These are phyloP conservation scores for Drosophila kambysellisi DNA, from an alignment of 2,888 invertebrate species.

Conservation along the genomic window DNA sequence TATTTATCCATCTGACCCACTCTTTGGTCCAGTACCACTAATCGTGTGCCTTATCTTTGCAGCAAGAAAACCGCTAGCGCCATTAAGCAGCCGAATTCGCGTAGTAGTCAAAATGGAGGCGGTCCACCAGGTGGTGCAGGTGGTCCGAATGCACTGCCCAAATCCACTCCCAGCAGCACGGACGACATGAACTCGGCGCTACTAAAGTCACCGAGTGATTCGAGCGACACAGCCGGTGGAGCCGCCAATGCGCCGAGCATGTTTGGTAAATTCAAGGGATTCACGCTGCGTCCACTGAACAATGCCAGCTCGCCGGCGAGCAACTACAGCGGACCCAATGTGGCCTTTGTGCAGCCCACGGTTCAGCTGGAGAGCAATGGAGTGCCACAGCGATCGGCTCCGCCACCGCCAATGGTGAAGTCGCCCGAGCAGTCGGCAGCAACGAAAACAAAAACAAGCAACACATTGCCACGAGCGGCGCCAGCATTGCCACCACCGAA, in stretches of 20 bases:
- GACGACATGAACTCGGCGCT: slow-evolving; percentile 91
- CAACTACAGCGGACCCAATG: slow-evolving; percentile 85
- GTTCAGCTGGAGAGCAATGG: slow-evolving; percentile 75
- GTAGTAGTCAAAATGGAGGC: slow-evolving; percentile 59
- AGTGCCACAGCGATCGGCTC: slow-evolving; percentile 86
- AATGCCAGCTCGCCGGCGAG: slow-evolving; percentile 77
- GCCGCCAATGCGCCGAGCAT: slow-evolving; percentile 86
- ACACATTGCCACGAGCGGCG: slow-evolving; percentile 75
- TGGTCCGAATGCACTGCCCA: slow-evolving; percentile 81
- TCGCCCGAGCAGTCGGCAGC: slow-evolving; percentile 57
- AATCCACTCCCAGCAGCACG: slow-evolving; percentile 87
- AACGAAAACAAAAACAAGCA: slow-evolving; percentile 58
- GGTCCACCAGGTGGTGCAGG: slow-evolving; percentile 61
- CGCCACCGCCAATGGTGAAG: slow-evolving; percentile 88
- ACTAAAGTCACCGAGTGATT: slow-evolving; percentile 87
- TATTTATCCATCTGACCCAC: neutral
- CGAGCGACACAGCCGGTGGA: slow-evolving; percentile 85
- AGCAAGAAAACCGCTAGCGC: slow-evolving; percentile 82
- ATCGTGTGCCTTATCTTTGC: slow-evolving; percentile 45
- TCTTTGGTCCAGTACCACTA: neutral
- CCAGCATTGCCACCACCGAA: slow-evolving; percentile 89
- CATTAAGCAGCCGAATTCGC: slow-evolving; percentile 64
- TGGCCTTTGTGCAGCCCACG: slow-evolving; percentile 86
- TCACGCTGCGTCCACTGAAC: slow-evolving; percentile 87
- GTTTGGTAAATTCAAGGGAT: slow-evolving; percentile 95